Conservation (phyloP, 2,888 invertebrate species). For the Mythimna albipuncta region DNA sequence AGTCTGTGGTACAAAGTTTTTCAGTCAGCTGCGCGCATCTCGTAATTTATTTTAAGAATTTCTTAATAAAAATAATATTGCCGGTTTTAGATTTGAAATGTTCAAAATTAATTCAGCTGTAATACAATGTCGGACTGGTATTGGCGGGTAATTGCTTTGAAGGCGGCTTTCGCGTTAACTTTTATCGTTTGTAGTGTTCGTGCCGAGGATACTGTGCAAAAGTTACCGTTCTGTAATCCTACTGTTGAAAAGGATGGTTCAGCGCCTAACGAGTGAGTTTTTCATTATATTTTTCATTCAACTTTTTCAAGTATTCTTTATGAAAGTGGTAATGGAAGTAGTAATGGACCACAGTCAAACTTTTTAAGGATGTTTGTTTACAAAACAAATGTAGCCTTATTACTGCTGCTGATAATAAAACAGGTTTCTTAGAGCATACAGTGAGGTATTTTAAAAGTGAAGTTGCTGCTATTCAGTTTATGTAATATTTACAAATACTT, state of each 20-base stretch:
- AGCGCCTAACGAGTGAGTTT: constrained; percentile 82
- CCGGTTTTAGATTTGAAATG: constrained; percentile 80
- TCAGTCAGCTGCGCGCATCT: constrained; percentile 62
- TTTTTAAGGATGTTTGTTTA: constrained; percentile 59
- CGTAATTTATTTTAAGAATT: constrained; percentile 74
- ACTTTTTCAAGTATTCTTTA: background rate
- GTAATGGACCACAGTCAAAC: background rate
- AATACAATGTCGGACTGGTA: constrained; percentile 88
- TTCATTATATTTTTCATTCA: constrained; percentile 18
- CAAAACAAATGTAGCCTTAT: constrained; percentile 56
- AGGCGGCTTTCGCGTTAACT: constrained; percentile 80
- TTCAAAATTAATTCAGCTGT: constrained; percentile 81
- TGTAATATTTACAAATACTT: constrained; percentile 11
- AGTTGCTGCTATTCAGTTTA: background rate
- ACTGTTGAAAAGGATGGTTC: constrained; percentile 76
- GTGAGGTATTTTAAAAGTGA: background rate
- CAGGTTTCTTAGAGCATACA: constrained; percentile 23
- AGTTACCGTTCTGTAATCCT: constrained; percentile 88
- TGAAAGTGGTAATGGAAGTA: background rate
- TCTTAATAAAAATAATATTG: constrained; percentile 77
- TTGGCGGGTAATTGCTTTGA: constrained; percentile 84
- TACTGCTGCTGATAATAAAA: constrained; percentile 30
- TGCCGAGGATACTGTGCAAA: constrained; percentile 83
- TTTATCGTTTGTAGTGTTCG: constrained; percentile 81
- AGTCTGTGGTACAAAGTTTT: constrained; percentile 66